A percentile compares a stretch with the other conserved stretches of the same genome.
Evolutionary conservation across 2,797 vertebrate species (phyloP).

Genomic region (Xerus rutilus): DNA sequence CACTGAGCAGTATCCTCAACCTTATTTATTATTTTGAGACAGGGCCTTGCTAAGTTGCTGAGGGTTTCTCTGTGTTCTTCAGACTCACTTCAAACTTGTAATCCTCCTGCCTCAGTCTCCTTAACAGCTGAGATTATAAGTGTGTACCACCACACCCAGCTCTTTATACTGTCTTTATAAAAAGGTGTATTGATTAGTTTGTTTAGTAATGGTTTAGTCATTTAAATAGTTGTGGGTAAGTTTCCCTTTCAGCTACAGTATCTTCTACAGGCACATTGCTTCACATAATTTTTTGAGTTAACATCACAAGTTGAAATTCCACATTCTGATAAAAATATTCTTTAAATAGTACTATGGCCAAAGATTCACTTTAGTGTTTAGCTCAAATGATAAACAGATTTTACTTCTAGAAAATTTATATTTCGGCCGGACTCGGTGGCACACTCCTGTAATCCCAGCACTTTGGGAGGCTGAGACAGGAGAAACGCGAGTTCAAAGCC

Average conservation of each 20-base stretch:
- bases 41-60: too few species aligned
- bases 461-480: too few species aligned
- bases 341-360: conserved; percentile 3
- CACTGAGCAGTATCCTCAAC: too few species aligned
- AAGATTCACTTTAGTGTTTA: conserved; percentile 31
- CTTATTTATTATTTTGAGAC: too few species aligned
- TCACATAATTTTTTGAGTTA: conserved; percentile 14
- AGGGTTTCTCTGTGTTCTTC: too few species aligned
- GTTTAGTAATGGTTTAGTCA: conserved; percentile 47
- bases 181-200: conserved; percentile 32
- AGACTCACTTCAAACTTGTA: too few species aligned
- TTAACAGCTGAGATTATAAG: too few species aligned
- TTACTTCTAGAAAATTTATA: neutral
- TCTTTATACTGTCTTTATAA: neutral
- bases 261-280: neutral
- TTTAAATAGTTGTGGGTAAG: neutral
- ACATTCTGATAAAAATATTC: conserved; percentile 1
- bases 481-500: too few species aligned
- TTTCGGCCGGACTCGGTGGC: neutral
- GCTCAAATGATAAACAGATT: conserved; percentile 41
- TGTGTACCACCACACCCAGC: too few species aligned
- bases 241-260: neutral
- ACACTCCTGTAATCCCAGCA: too few species aligned
- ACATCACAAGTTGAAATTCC: conserved; percentile 41
- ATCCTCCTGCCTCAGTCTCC: too few species aligned